Evolutionary conservation across 2,888 invertebrate genomes (phyloP), one percentile per base, ranked within the genome.

Genomic region (Lasioglossum oenotherae): DNA sequence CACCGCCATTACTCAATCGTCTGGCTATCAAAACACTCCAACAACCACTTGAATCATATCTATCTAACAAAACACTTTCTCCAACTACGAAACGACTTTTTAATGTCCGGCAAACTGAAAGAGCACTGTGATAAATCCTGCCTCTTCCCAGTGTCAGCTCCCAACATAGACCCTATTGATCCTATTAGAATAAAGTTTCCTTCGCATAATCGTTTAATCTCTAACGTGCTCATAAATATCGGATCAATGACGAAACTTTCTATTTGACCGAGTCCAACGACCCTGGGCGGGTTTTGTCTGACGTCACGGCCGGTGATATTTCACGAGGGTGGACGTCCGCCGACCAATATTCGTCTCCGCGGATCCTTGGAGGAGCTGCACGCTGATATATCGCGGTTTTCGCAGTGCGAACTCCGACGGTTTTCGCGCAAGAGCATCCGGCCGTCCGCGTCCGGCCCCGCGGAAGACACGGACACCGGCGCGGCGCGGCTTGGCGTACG

Each of bases 291-390:
- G 86, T 81, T 35, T 86, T 78, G 86, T 84, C 86, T 82, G 82
- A 84, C 76, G 74, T 12, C 14, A 35, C 57, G 49, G 53, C 8
- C 46, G 53, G 82, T 73, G 78, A 80, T 89, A 84, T 82, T 89
- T 89, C 86, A 90, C 76, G 72, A n/a, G 60, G 38, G 73, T 23
- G 41, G 49, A 41, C 23, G 49, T 46, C 23, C 53, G 44, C 60
- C 71, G 82, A 60, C 82, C 78, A 72, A 88, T 89, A 90, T 88
- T 90, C 76, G 90, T 87, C 88, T 85, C 80, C 78, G 71, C 60
- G 82, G 79, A 82, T 80, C 80, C 85, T n/a, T 73, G 67, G 81
- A 74, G 83, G 64, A 69, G 80, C 64, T 53, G n/a, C 53, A 10
- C 53, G 82, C 80, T 82, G 87, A 88, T 90, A 87, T 87, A 81